phyloP scores from a whole-genome alignment of 53 echinoderm and acorn worm species.

The Holothuria scabra region DNA sequence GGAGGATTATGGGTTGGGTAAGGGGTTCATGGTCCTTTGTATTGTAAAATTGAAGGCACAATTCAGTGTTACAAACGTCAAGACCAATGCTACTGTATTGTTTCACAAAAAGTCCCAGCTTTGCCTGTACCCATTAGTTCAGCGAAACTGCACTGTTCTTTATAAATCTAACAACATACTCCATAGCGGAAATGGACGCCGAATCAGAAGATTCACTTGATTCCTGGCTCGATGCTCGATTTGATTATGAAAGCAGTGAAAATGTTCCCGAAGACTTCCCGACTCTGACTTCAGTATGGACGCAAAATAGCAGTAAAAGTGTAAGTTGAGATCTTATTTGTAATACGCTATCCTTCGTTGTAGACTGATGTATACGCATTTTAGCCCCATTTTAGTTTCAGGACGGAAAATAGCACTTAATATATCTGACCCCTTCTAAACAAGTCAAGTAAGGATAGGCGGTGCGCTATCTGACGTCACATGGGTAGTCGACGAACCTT shows the following conservation, averaged over 20 bases:
- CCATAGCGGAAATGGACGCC: background rate
- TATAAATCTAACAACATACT: too few species aligned
- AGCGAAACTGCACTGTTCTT: too few species aligned
- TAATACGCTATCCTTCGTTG: too few species aligned
- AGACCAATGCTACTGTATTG: background rate
- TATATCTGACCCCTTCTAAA: too few species aligned
- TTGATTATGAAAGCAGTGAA: conserved; percentile 8
- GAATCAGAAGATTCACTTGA: conserved; percentile 5
- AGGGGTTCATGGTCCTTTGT: too few species aligned
- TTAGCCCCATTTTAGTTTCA: too few species aligned
- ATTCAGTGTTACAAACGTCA: background rate
- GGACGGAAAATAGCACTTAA: too few species aligned
- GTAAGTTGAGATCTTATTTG: background rate
- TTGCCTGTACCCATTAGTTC: background rate
- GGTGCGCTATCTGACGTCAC: too few species aligned
- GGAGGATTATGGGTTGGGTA: background rate
- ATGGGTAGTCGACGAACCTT: too few species aligned
- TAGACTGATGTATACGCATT: too few species aligned
- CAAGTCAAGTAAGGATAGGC: too few species aligned
- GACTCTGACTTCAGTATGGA: conserved; percentile 10
- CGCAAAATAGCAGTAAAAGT: conserved; percentile 20
- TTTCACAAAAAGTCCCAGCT: background rate
- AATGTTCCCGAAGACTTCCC: background rate
- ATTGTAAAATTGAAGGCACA: too few species aligned
- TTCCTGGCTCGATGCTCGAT: conserved; percentile 32